phyloP scores from a whole-genome alignment of 2,888 invertebrate genomes.

The Drosophila borborema region DNA sequence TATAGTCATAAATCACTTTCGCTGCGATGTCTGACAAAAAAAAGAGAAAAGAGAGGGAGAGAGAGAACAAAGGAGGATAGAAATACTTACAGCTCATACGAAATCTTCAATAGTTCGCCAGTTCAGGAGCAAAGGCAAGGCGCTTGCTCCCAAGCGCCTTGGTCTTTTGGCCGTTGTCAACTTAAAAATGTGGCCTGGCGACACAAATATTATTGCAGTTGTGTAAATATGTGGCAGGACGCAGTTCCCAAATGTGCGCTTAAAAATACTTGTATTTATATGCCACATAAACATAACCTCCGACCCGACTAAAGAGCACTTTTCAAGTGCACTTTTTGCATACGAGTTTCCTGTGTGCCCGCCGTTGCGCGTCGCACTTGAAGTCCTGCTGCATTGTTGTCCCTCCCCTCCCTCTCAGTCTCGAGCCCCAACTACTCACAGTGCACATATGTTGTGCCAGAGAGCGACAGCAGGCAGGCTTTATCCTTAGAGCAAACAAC shows the following conservation, averaged over 20 bases:
- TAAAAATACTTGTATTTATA: conserved; percentile 53
- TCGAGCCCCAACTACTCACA: conserved; percentile 20
- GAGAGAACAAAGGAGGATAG: neutral
- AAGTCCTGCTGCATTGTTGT: conserved; percentile 35
- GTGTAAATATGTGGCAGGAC: conserved; percentile 65
- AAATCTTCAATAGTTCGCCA: conserved; percentile 49
- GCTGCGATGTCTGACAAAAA: conserved; percentile 37
- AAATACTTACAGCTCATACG: conserved; percentile 51
- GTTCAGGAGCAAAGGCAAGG: conserved; percentile 19
- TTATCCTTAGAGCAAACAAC: conserved; percentile 49
- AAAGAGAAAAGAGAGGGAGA: neutral
- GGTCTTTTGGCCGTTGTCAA: conserved; percentile 42
- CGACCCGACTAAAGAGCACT: conserved; percentile 39
- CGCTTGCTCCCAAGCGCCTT: conserved; percentile 36
- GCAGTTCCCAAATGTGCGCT: conserved; percentile 59
- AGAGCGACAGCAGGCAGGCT: conserved; percentile 17
- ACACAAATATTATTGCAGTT: conserved; percentile 76
- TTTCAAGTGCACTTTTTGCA: conserved; percentile 77
- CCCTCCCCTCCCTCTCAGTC: conserved; percentile 12
- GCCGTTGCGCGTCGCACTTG: conserved; percentile 54
- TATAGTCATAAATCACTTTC: conserved; percentile 81
- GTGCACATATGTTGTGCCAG: conserved; percentile 45
- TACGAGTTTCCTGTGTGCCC: conserved; percentile 50
- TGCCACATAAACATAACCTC: conserved; percentile 70
- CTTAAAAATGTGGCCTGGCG: conserved; percentile 50